A percentile compares a stretch with the other conserved stretches of the same genome.
These are phyloP conservation scores for Urocitellus parryii DNA, from an alignment of 2,113 vertebrate species.

Conservation along the genomic window DNA sequence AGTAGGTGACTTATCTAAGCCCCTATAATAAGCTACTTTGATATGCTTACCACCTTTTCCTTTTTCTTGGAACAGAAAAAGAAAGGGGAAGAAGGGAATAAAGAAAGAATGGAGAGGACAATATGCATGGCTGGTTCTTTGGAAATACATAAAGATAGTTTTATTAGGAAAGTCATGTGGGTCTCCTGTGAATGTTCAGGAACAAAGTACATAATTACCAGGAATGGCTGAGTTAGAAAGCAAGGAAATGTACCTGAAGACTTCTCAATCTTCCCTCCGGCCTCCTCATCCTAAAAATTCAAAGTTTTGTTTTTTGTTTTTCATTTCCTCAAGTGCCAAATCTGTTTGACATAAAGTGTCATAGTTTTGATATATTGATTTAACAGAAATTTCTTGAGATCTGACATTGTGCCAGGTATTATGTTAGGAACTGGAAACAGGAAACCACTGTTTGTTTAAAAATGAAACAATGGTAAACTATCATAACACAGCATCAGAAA, in stretches of 20 bases:
- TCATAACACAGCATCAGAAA: not conserved
- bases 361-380: not conserved
- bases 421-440: not conserved
- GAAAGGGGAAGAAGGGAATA: accelerated
- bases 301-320: constrained; percentile 16
- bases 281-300: not conserved
- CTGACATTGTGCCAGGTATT: not conserved
- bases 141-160: not conserved
- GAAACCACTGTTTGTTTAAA: not conserved
- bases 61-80: not conserved
- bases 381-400: not conserved
- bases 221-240: not conserved
- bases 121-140: not conserved
- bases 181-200: not conserved
- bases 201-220: not conserved
- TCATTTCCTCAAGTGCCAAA: constrained; percentile 11
- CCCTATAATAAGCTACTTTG: not conserved
- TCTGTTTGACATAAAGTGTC: not conserved
- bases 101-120: too few species aligned
- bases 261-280: not conserved
- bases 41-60: not conserved
- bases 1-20: not conserved
- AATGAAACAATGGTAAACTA: not conserved
- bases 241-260: not conserved
- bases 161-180: not conserved